A percentile compares a stretch with the other conserved stretches of the same genome.
These are phyloP conservation scores for Didymodactylos carnosus DNA, from an alignment of 2,888 invertebrate species.

Conservation along the genomic window DNA sequence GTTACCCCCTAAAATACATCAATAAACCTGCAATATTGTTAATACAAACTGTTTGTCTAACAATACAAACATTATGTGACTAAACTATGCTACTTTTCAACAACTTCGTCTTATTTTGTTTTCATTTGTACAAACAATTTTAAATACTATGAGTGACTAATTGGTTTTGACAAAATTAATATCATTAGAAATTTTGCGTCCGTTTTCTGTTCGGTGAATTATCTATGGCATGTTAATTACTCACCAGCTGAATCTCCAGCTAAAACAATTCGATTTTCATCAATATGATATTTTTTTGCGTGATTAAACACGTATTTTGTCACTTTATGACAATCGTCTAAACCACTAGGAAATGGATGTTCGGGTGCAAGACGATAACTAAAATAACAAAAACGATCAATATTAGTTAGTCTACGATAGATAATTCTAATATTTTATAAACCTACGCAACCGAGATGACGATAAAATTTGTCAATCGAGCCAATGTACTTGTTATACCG, in stretches of 20 bases:
- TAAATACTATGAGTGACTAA: too few species aligned
- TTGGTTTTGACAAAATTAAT: too few species aligned
- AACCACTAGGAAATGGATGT: neutral
- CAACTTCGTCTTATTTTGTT: too few species aligned
- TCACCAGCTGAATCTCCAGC: conserved; percentile 5
- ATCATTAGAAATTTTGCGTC: too few species aligned
- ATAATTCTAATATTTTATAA: neutral
- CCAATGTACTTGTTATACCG: neutral
- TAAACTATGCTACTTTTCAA: too few species aligned
- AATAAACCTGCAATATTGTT: too few species aligned
- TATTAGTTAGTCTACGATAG: too few species aligned
- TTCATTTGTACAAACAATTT: too few species aligned
- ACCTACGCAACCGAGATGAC: conserved; percentile 1
- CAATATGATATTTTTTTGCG: neutral
- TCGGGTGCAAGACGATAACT: conserved; percentile 10
- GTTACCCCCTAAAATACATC: neutral
- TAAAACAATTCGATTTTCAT: neutral
- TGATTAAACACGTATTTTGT: conserved; percentile 1
- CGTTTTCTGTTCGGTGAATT: too few species aligned
- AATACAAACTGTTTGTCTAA: too few species aligned
- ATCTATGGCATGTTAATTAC: neutral
- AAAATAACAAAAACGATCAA: too few species aligned
- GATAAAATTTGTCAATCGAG: neutral
- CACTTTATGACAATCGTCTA: conserved; percentile 1
- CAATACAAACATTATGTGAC: too few species aligned